Evolutionary conservation across 2,888 invertebrate species (phyloP).

Genomic region (Drosophila pseudotakahashii): DNA sequence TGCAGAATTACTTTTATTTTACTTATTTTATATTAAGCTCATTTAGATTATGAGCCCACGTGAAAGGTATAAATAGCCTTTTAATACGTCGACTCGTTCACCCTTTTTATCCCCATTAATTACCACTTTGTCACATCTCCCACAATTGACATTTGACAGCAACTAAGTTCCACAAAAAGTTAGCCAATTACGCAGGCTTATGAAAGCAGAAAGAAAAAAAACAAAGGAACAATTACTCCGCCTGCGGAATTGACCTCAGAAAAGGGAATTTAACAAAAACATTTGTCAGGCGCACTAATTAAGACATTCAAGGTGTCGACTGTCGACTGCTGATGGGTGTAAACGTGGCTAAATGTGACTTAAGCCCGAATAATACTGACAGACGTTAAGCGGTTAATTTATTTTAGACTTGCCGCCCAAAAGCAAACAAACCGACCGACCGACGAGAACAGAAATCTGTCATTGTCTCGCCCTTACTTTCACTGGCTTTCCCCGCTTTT

Average conservation of each 20-base stretch:
- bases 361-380: slow-evolving; percentile 30
- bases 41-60: not conserved
- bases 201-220: not conserved
- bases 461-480: slow-evolving; percentile 4
- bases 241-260: not conserved
- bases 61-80: not conserved
- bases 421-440: slow-evolving; percentile 10
- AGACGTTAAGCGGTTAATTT: slow-evolving; percentile 21
- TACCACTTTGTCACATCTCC: not conserved
- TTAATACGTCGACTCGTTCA: not conserved
- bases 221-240: not conserved
- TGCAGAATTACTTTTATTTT: not conserved
- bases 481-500: not conserved
- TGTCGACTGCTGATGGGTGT: no score
- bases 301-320: slow-evolving; percentile 6
- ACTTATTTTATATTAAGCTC: no score
- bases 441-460: slow-evolving; percentile 13
- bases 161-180: not conserved
- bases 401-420: slow-evolving; percentile 3
- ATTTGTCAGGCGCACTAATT: slow-evolving; percentile 8
- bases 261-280: slow-evolving; percentile 1
- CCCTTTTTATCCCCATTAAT: not conserved
- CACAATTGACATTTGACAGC: slow-evolving; percentile 1
- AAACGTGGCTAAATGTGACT: slow-evolving; percentile 3
- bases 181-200: slow-evolving; percentile 1